phyloP scores from a whole-genome alignment of 2,888 invertebrate genomes.

The Chesias legatella region DNA sequence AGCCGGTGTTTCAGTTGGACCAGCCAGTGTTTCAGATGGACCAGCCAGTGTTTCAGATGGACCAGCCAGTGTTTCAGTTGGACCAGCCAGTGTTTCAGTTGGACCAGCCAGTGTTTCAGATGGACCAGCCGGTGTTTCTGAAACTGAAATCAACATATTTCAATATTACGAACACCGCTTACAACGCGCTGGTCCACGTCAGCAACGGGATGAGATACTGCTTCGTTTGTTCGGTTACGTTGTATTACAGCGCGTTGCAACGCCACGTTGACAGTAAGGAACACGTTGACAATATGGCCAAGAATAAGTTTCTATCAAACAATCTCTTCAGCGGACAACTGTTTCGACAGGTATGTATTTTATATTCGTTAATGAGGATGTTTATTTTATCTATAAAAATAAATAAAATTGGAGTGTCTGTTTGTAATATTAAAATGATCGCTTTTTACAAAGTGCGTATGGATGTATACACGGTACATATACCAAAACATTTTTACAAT shows the following conservation, averaged over 20 bases:
- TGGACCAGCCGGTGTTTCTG: conserved; percentile 15
- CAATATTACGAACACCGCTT: conserved; percentile 13
- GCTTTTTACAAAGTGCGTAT: no score
- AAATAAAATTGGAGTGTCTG: no score
- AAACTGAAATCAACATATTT: conserved; percentile 19
- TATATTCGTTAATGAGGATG: neutral
- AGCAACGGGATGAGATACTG: conserved; percentile 17
- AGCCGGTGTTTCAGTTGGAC: neutral
- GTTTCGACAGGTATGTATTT: conserved; percentile 41
- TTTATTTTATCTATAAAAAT: no score
- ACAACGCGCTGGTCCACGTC: conserved; percentile 14
- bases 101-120: conserved; percentile 4
- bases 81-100: conserved; percentile 6
- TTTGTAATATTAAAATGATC: no score
- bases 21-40: neutral
- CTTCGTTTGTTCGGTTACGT: conserved; percentile 14
- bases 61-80: neutral
- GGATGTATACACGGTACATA: no score
- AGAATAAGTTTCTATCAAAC: conserved; percentile 14
- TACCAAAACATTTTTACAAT: no score
- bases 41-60: neutral
- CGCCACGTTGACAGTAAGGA: conserved; percentile 5
- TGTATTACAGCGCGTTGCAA: neutral
- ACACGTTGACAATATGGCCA: conserved; percentile 6
- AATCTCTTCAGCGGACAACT: conserved; percentile 28